Base-by-base conservation (phyloP, 2,888 invertebrate genomes). In the Scaptomyza polygonia region DNA sequence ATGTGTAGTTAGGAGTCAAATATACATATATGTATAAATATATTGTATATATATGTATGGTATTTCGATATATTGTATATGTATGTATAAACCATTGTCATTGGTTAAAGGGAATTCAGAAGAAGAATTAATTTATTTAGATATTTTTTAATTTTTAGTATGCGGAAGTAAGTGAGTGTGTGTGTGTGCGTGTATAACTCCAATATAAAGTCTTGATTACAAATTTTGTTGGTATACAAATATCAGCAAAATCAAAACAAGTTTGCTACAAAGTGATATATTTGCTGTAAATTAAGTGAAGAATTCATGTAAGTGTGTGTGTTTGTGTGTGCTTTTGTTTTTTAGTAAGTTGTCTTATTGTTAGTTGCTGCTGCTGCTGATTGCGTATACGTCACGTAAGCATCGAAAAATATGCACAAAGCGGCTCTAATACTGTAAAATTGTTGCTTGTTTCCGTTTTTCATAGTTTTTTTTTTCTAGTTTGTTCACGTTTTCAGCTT, bases 351-450 rank as follows among this genome's bases (percentile, higher is more conserved):
- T 55, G 43, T 59, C 79, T 76, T 69, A 77, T 61, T 72, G 74
- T 70, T 64, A 77, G 51, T 68, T 69, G 71, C 63, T 66, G 80
- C 58, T 67, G 80, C 64, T 84, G 87, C 75, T 72, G 85, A 86
- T 82, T 84, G 83, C 86, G 83, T 88, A 86, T 84, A 88, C 87
- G 82, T 82, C 88, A 82, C 73, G 88, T 87, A 71, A 72, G 82
- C 86, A 61, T 83, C 77, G 62, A 82, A 83, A 87, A 83, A 83
- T 85, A 83, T 71, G 82, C 86, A 68, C 73, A 79, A 85, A 85
- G 83, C 88, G 86, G 79, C 74, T 87, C 73, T 84, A 84, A 84
- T 84, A 84, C 84, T 84, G 84, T 84, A 86, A 86, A 83, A 82
- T 84, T 88, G 88, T 86, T 83, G 80, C 80, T 67, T 77, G 66